These are phyloP conservation scores for Atethmia centrago DNA, from an alignment of 2,888 invertebrate species.

Conservation along the genomic window DNA sequence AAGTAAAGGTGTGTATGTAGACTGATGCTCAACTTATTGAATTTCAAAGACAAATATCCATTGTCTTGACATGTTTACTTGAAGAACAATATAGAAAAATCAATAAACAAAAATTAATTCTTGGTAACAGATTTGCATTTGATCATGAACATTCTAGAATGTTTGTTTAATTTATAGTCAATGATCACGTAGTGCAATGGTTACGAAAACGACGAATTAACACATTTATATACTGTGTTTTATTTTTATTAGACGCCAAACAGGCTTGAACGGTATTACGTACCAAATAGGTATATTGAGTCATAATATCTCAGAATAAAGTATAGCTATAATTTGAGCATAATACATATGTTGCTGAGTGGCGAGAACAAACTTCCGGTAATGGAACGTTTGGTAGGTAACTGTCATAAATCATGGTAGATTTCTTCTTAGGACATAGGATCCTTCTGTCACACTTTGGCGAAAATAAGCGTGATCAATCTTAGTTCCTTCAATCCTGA, in stretches of 20 bases:
- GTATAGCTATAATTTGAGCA: no score
- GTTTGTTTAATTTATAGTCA: slow-evolving; percentile 36
- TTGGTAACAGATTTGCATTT: slow-evolving; percentile 30
- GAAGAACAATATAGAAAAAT: slow-evolving; percentile 10
- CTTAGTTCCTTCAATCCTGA: slow-evolving; percentile 19
- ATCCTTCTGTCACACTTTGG: neutral
- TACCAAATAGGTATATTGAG: slow-evolving; percentile 1
- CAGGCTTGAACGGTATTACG: slow-evolving; percentile 27
- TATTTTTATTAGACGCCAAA: slow-evolving; percentile 34
- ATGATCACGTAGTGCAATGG: slow-evolving; percentile 31
- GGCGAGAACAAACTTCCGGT: slow-evolving; percentile 9
- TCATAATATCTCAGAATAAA: no score
- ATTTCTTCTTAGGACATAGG: neutral
- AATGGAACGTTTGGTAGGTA: neutral
- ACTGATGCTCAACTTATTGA: neutral
- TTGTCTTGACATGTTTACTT: slow-evolving; percentile 26
- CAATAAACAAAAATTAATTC: slow-evolving; percentile 27
- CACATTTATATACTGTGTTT: slow-evolving; percentile 33
- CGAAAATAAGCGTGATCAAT: neutral
- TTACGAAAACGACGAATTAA: slow-evolving; percentile 41
- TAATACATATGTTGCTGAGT: slow-evolving; percentile 5
- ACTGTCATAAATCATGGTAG: neutral
- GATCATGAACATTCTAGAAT: slow-evolving; percentile 36
- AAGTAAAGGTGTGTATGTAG: neutral
- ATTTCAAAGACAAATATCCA: slow-evolving; percentile 19